Percentiles rank a stretch among this genome's conserved stretches.
phyloP scores from a whole-genome alignment of 2,888 invertebrate genomes.

The Nycteola revayana region DNA sequence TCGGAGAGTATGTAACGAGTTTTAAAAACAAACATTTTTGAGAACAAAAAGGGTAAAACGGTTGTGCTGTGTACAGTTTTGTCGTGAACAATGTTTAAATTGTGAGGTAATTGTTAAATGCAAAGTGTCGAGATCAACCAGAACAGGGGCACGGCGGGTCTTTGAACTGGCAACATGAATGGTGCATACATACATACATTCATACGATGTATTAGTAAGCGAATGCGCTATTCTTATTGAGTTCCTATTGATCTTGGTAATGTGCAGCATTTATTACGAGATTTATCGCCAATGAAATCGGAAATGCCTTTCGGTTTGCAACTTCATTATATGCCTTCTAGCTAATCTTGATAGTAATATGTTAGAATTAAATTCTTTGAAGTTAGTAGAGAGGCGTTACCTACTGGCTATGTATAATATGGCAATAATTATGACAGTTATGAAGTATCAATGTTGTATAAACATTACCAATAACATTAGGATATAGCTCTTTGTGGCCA shows the following conservation, averaged over 20 bases:
- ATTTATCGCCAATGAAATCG: too few relatives aligned
- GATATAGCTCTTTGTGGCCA: too few relatives aligned
- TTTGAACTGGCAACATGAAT: slow-evolving; percentile 43
- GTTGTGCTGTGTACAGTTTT: slow-evolving; percentile 62
- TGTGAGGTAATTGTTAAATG: slow-evolving; percentile 71
- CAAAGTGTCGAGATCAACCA: slow-evolving; percentile 67
- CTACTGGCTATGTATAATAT: too few relatives aligned
- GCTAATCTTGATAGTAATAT: too few relatives aligned
- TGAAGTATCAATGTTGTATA: too few relatives aligned
- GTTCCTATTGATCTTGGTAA: slow-evolving; percentile 13
- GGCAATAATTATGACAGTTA: too few relatives aligned
- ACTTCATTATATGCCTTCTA: too few relatives aligned
- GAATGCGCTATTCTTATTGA: slow-evolving; percentile 18
- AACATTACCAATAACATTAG: too few relatives aligned
- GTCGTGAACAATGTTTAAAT: slow-evolving; percentile 63
- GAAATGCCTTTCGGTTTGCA: too few relatives aligned
- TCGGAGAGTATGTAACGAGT: slow-evolving; percentile 61
- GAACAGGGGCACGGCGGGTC: slow-evolving; percentile 46
- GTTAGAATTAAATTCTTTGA: too few relatives aligned
- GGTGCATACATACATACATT: slow-evolving; percentile 10
- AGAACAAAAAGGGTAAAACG: slow-evolving; percentile 62
- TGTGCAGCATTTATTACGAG: too few relatives aligned
- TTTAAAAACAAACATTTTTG: slow-evolving; percentile 72
- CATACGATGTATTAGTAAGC: slow-evolving; percentile 11
- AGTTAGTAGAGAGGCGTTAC: too few relatives aligned